Evolutionary conservation across 2,888 invertebrate genomes (phyloP).

Genomic region (Chaetogeoica ovagalla): DNA sequence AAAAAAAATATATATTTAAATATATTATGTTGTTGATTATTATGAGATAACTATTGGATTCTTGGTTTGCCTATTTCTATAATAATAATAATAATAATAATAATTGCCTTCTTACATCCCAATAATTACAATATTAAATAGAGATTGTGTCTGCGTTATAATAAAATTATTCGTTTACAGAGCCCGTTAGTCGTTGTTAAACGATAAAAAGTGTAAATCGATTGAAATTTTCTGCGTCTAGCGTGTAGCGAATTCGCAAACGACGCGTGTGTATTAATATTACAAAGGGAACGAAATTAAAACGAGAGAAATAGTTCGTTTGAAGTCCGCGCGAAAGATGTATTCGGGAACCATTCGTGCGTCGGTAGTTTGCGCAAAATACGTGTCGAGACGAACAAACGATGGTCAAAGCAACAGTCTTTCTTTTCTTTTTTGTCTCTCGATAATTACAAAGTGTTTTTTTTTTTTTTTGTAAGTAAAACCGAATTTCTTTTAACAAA

Average conservation of each 20-base stretch:
- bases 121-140: too few species aligned
- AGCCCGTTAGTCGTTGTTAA: not conserved
- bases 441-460: conserved; percentile 1
- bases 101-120: too few species aligned
- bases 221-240: not conserved
- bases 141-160: not conserved
- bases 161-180: not conserved
- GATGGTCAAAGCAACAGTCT: conserved; percentile 20
- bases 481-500: not conserved
- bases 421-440: not conserved
- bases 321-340: not conserved
- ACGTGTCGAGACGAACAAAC: conserved; percentile 19
- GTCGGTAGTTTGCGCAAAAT: conserved; percentile 10
- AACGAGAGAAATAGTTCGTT: not conserved
- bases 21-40: too few species aligned
- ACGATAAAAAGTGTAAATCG: not conserved
- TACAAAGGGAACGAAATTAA: not conserved
- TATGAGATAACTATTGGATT: too few species aligned
- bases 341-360: conserved; percentile 21
- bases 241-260: not conserved
- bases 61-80: too few species aligned
- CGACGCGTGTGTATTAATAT: not conserved
- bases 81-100: too few species aligned
- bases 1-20: not conserved
- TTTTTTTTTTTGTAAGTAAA: too few species aligned